Evolutionary conservation across 2,797 vertebrate species (phyloP).

Genomic region (Masticophis lateralis): DNA sequence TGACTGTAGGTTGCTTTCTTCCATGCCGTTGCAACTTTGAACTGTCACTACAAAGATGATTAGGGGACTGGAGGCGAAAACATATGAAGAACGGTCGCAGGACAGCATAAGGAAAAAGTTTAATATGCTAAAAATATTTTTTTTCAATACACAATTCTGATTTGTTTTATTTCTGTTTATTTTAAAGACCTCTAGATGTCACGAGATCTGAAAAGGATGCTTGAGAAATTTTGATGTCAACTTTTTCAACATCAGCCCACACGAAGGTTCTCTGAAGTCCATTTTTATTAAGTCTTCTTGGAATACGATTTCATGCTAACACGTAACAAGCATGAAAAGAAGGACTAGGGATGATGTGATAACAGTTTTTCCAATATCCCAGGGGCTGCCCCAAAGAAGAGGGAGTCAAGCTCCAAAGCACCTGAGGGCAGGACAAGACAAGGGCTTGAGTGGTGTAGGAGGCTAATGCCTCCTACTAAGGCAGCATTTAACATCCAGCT

Average conservation of each 20-base stretch:
- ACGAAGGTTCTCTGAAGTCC: not conserved
- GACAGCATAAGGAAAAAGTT: not conserved
- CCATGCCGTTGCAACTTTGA: not conserved
- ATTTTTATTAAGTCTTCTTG: not conserved
- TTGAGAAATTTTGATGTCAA: not conserved
- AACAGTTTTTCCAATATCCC: too few relatives aligned
- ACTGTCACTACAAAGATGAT: not conserved
- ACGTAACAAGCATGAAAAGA: not conserved
- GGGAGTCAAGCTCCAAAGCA: too few relatives aligned
- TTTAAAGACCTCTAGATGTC: not conserved
- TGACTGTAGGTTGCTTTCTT: not conserved
- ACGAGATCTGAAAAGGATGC: not conserved
- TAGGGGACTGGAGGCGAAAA: too few relatives aligned
- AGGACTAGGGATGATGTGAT: too few relatives aligned
- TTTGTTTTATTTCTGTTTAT: not conserved
- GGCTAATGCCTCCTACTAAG: too few relatives aligned
- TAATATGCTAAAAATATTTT: not conserved
- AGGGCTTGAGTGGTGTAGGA: too few relatives aligned
- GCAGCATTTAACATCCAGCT: too few relatives aligned
- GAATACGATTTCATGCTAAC: not conserved
- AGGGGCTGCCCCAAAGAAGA: too few relatives aligned
- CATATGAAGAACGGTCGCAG: too few relatives aligned
- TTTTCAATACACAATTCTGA: not conserved
- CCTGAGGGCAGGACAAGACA: too few relatives aligned
- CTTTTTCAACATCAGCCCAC: not conserved